Percentiles rank a stretch among this genome's conserved stretches.
These are phyloP conservation scores for Nycticryphes semicollaris DNA, from an alignment of 2,113 vertebrate species.

Conservation along the genomic window DNA sequence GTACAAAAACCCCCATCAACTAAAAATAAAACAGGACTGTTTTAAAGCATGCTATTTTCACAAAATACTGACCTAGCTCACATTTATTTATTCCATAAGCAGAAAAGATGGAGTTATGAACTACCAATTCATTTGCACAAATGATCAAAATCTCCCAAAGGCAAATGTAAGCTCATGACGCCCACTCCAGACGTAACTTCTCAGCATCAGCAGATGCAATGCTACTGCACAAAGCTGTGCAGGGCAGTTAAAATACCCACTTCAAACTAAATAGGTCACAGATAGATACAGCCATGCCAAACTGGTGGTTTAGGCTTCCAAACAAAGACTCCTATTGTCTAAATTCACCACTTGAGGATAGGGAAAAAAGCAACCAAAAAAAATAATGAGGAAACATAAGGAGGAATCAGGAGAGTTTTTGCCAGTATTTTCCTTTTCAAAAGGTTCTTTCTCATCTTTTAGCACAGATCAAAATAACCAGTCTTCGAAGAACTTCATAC, in stretches of 20 bases:
- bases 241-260: neutral
- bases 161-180: neutral
- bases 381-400: neutral
- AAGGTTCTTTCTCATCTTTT: neutral
- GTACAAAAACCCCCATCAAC: neutral
- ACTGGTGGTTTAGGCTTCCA: neutral
- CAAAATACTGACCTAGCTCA: neutral
- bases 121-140: neutral
- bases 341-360: neutral
- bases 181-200: neutral
- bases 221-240: neutral
- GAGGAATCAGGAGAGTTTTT: neutral
- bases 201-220: neutral
- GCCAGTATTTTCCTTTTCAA: neutral
- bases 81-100: neutral
- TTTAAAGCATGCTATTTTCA: neutral
- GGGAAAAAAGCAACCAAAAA: neutral
- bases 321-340: conserved; percentile 64
- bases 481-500: neutral
- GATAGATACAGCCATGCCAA: conserved; percentile 27
- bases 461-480: neutral
- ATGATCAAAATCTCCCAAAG: neutral
- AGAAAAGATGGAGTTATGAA: neutral
- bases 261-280: conserved; percentile 60
- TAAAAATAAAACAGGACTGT: neutral